Base-by-base conservation (phyloP, 2,113 vertebrate genomes). In the Podarcis raffonei region DNA sequence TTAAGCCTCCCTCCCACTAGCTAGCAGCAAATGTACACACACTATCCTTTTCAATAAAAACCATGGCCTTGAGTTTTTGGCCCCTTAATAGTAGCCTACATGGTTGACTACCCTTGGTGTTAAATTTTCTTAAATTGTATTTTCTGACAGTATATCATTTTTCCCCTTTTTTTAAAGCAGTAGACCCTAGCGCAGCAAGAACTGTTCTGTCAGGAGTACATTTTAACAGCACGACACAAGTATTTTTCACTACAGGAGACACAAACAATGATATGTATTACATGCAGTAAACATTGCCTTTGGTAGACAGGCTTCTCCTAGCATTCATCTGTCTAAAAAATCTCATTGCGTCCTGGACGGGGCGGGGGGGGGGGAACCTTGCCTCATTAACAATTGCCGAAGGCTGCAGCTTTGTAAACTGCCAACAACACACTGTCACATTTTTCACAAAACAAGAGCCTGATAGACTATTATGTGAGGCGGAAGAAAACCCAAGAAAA, bases 111-210 rank as follows among this genome's bases (percentile, higher is more conserved):
- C 96, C 96, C 95, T 96, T 95, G 95, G 96, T 96, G 96, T 96
- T 97, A 97, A 97, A 97, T 97, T 97, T 97, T 97, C 96, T 97
- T 97, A 97, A 97, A 97, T 97, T 97, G 97, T 97, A 96, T 97
- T 97, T 89, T 97, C 96, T 97, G 96, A 97, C 97, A 96, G 96
- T 96, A 94, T 96, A 97, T 97, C 96, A 96, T 97, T 97, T 97
- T 0, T 0, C 2, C 8, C 48, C 11, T 11, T 53, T 97, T 97
- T 95, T 94, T 94, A 57, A 57, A 37, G 97, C 96, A 96, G 96
- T 95, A 96, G 96, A 96, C 96, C 95, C 97, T 97, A 95, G 97
- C 97, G 96, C 96, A 96, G 97, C 96, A 94, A 95, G 96, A 95
- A 94, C 94, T 95, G 96, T 96, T 96, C 96, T 97, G 97, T 97